Conservation (phyloP, 2,797 vertebrate species). For the Gallinago nigripennis region DNA sequence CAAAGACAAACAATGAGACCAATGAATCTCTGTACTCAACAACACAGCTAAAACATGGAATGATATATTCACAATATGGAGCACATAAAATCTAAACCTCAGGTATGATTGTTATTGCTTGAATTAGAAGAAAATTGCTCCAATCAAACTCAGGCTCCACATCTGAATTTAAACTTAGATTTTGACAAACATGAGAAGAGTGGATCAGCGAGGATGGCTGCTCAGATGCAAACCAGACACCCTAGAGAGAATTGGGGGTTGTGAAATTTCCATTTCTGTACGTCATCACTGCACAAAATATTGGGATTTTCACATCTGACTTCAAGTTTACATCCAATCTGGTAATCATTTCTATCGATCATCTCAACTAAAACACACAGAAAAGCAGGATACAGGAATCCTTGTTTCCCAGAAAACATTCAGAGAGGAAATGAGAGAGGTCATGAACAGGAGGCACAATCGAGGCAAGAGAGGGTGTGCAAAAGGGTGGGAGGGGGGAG, state of each 20-base stretch:
- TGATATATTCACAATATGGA: not conserved
- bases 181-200: not conserved
- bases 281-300: not conserved
- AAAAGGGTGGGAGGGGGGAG: not conserved
- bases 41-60: not conserved
- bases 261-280: not conserved
- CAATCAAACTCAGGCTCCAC: not conserved
- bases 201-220: not conserved
- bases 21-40: not conserved
- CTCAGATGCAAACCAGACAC: not conserved
- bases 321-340: not conserved
- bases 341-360: not conserved
- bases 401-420: not conserved
- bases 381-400: not conserved
- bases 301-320: not conserved
- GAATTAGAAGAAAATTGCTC: not conserved
- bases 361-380: not conserved
- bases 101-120: not conserved
- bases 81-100: not conserved
- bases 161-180: not conserved
- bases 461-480: fast-evolving
- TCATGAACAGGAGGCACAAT: not conserved
- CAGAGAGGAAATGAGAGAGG: not conserved
- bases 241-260: fast-evolving
- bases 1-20: not conserved